Percentiles rank a stretch among this genome's conserved stretches.
Evolutionary conservation across 2,113 vertebrate genomes (phyloP).

Genomic region (Labeo catla): DNA sequence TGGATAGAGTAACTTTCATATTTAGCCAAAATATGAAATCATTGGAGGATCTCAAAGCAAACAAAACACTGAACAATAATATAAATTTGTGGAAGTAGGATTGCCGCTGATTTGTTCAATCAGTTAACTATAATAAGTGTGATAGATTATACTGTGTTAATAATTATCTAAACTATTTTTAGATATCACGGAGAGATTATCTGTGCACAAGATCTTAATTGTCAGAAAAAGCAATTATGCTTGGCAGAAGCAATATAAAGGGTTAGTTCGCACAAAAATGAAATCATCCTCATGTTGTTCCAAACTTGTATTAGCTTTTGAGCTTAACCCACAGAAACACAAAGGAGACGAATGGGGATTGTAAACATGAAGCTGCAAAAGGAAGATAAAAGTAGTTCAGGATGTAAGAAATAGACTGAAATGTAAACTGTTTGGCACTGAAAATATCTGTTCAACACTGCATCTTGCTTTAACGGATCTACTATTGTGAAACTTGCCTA

Average conservation of each 20-base stretch:
- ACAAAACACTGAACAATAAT: neutral
- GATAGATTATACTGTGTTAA: conserved; percentile 7
- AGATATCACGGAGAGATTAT: neutral
- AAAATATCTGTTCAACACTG: too few relatives aligned
- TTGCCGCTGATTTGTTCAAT: neutral
- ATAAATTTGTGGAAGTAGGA: neutral
- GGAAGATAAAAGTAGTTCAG: neutral
- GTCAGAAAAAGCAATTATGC: neutral
- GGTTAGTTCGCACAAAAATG: neutral
- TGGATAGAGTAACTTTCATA: too few relatives aligned
- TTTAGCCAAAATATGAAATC: neutral
- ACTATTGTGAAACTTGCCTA: neutral
- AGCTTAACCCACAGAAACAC: neutral
- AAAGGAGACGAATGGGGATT: neutral
- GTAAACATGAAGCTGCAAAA: neutral
- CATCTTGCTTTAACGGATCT: neutral
- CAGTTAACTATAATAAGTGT: neutral
- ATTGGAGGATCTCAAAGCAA: neutral
- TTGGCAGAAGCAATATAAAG: neutral
- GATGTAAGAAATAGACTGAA: neutral
- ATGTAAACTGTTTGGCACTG: too few relatives aligned
- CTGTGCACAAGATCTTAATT: neutral
- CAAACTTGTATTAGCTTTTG: neutral
- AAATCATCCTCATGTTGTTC: neutral
- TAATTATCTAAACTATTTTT: neutral